These are phyloP conservation scores for Sarcoramphus papa DNA, from an alignment of 2,797 vertebrate genomes.

Conservation along the genomic window DNA sequence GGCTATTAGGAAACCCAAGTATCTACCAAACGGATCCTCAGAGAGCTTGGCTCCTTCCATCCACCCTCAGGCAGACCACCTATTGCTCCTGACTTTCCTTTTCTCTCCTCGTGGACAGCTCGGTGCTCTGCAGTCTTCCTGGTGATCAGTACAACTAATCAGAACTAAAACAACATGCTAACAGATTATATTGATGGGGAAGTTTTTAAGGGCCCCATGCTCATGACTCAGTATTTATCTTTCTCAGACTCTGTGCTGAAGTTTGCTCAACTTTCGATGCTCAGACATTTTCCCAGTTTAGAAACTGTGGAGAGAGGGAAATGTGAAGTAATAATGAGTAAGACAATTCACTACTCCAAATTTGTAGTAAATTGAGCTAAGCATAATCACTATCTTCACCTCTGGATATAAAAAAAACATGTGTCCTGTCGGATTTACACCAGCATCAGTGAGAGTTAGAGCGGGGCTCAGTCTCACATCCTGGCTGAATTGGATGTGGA, in stretches of 20 bases:
- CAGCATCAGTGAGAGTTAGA: neutral
- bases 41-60: neutral
- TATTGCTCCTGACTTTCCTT: neutral
- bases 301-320: neutral
- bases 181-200: neutral
- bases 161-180: neutral
- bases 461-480: neutral
- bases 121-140: neutral
- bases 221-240: neutral
- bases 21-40: neutral
- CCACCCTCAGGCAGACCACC: neutral
- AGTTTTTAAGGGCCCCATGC: neutral
- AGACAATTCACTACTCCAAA: neutral
- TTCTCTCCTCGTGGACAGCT: neutral
- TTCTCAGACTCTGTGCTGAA: neutral
- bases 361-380: neutral
- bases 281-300: neutral
- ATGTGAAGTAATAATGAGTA: neutral
- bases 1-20: neutral
- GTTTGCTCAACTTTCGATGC: neutral
- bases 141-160: neutral
- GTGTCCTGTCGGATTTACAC: neutral
- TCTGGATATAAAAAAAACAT: neutral
- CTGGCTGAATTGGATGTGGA: neutral
- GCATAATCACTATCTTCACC: neutral